Conservation (phyloP, 2,888 invertebrate species). For the Buathra laborator region DNA sequence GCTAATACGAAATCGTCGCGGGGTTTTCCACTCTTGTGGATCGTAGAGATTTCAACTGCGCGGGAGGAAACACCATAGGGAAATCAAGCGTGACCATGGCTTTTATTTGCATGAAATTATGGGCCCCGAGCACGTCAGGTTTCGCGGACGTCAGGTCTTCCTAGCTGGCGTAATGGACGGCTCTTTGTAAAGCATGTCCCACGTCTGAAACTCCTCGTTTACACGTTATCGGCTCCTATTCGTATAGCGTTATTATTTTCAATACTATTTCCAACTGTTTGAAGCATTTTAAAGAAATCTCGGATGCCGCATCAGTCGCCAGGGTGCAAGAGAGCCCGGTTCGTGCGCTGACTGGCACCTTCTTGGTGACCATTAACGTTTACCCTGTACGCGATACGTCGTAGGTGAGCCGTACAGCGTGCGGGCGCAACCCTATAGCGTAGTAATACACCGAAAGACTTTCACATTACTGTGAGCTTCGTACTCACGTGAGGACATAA, state of each 20-base stretch:
- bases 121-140: conserved; percentile 81
- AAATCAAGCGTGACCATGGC: conserved; percentile 82
- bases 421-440: conserved; percentile 7
- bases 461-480: conserved; percentile 26
- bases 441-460: conserved; percentile 40
- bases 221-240: conserved; percentile 42
- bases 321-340: background rate
- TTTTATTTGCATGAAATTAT: conserved; percentile 85
- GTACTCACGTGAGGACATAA: conserved; percentile 60
- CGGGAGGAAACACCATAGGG: conserved; percentile 81
- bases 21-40: conserved; percentile 40
- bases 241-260: conserved; percentile 10
- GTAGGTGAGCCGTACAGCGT: conserved; percentile 5
- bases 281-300: conserved; percentile 32
- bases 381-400: conserved; percentile 19
- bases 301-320: conserved; percentile 3
- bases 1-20: conserved; percentile 47
- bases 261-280: background rate
- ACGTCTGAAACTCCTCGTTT: conserved; percentile 44
- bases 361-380: conserved; percentile 65
- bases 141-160: conserved; percentile 71
- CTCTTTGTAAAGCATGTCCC: conserved; percentile 23
- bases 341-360: conserved; percentile 56
- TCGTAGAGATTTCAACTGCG: conserved; percentile 35
- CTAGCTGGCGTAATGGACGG: conserved; percentile 44